Percentiles rank a stretch among this genome's conserved stretches.
These are phyloP conservation scores for Hymenopus coronatus DNA, from an alignment of 2,888 invertebrate species.

Conservation along the genomic window DNA sequence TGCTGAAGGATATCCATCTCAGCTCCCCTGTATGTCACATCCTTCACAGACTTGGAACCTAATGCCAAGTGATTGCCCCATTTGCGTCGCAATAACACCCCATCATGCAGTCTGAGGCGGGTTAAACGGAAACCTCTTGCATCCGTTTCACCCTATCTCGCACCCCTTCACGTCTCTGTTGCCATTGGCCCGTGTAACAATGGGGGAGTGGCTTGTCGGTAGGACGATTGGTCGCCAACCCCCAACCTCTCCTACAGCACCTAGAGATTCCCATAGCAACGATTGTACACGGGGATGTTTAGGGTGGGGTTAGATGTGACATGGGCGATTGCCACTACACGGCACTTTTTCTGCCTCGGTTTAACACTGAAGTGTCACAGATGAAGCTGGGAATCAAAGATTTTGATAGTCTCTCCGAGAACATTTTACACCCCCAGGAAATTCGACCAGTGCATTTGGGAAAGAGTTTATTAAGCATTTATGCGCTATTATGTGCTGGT, in stretches of 20 bases:
- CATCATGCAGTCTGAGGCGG: neutral
- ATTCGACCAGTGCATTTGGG: too few relatives aligned
- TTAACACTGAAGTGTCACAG: neutral
- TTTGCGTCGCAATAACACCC: neutral
- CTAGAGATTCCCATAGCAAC: constrained; percentile 7
- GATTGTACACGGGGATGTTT: neutral
- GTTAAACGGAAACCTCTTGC: neutral
- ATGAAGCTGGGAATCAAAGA: neutral
- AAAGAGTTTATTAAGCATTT: too few relatives aligned
- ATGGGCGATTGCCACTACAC: neutral
- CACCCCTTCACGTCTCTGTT: neutral
- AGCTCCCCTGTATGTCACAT: neutral
- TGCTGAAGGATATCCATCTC: constrained; percentile 9
- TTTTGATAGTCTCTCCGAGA: too few relatives aligned
- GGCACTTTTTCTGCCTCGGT: neutral
- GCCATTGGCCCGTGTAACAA: neutral
- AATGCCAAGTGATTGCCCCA: neutral
- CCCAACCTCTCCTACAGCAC: neutral
- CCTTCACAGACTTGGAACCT: neutral
- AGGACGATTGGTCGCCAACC: neutral
- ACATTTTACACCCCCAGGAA: too few relatives aligned
- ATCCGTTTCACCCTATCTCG: neutral
- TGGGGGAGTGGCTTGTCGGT: neutral
- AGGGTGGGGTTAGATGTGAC: neutral
- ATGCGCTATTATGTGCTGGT: too few relatives aligned